Evolutionary conservation across 2,113 vertebrate genomes (phyloP).

Genomic region (Phaetusa simplex): DNA sequence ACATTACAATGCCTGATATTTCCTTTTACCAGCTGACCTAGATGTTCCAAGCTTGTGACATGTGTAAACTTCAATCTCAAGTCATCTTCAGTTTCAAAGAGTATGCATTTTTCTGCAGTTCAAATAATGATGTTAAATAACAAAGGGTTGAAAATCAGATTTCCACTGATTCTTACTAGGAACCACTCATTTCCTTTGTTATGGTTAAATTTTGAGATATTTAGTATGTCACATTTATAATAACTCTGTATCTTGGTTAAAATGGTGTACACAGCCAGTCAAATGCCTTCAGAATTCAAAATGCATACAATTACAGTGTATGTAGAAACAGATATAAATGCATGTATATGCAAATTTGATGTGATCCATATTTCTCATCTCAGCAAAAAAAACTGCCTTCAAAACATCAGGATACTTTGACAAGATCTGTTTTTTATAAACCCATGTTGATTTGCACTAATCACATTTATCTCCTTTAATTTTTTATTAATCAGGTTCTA

Average conservation of each 20-base stretch:
- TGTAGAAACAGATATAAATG: background rate
- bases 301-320: background rate
- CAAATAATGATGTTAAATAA: background rate
- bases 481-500: background rate
- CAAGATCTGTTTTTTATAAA: background rate
- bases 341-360: background rate
- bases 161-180: background rate
- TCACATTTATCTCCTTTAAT: background rate
- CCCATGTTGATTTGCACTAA: background rate
- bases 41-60: background rate
- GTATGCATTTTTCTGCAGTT: background rate
- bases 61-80: background rate
- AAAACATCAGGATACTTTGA: background rate
- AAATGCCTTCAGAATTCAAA: background rate
- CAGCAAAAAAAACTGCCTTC: background rate
- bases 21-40: background rate
- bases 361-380: background rate
- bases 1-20: background rate
- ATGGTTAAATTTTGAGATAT: background rate
- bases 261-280: background rate
- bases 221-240: background rate
- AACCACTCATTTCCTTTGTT: background rate
- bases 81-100: background rate
- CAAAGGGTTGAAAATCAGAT: background rate
- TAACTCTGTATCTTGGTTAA: background rate